phyloP scores from a whole-genome alignment of 2,113 vertebrate genomes.

The Actenoides hombroni region DNA sequence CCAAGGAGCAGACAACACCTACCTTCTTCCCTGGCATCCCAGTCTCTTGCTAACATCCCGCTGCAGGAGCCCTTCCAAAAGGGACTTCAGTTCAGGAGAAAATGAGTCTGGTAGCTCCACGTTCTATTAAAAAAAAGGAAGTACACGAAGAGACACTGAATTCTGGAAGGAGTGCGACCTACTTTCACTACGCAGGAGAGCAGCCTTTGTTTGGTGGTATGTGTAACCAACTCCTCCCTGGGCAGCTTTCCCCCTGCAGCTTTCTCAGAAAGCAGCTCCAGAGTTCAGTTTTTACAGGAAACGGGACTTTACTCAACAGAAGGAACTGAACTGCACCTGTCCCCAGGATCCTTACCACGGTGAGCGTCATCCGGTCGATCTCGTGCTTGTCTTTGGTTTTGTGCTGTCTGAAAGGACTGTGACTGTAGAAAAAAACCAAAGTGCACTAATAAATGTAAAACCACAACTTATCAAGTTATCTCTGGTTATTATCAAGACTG shows the following conservation, averaged over 20 bases:
- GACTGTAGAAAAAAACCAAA: slow-evolving; percentile 72
- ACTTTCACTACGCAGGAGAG: background rate
- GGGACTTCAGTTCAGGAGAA: slow-evolving; percentile 88
- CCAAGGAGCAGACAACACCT: slow-evolving; percentile 44
- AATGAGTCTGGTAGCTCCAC: slow-evolving; percentile 95
- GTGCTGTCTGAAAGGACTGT: slow-evolving; percentile 98
- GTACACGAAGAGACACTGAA: background rate
- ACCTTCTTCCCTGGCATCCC: slow-evolving; percentile 92
- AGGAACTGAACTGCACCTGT: background rate
- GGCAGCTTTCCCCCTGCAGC: background rate
- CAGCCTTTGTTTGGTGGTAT: background rate
- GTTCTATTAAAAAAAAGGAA: slow-evolving; percentile 71
- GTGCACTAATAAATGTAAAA: background rate
- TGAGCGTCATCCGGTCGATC: slow-evolving; percentile 98
- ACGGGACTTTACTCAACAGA: no score
- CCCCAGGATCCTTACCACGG: slow-evolving; percentile 85
- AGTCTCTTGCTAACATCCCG: slow-evolving; percentile 89
- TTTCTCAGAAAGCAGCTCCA: background rate
- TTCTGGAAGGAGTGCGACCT: rapidly evolving
- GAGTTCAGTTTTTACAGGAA: background rate
- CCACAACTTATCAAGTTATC: background rate
- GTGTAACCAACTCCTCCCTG: background rate
- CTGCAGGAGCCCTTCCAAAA: slow-evolving; percentile 91
- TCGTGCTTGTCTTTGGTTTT: slow-evolving; percentile 99
- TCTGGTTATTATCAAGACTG: background rate